Evolutionary conservation across 1,140 invertebrate genomes (phyloP).

Genomic region (Latrodectus geometricus): DNA sequence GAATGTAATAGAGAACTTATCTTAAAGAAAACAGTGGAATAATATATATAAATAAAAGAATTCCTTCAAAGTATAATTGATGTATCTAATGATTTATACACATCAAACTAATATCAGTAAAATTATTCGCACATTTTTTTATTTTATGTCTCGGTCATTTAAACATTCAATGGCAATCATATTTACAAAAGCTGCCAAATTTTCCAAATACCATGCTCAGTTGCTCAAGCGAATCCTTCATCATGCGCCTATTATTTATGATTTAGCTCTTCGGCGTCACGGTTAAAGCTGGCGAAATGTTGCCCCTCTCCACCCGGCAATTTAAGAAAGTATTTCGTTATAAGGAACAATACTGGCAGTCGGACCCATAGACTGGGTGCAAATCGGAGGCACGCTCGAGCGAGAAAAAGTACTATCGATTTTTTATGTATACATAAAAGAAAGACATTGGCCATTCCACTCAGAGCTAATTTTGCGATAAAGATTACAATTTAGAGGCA

Average conservation of each 20-base stretch:
- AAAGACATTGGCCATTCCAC: constrained; percentile 29
- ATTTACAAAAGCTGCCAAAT: neutral
- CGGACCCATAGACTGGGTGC: neutral
- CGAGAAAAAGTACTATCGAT: constrained; percentile 17
- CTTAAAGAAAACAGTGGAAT: no score
- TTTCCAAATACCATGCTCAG: neutral
- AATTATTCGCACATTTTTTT: neutral
- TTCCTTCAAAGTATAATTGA: no score
- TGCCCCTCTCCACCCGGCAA: neutral
- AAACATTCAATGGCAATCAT: neutral
- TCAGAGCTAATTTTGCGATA: neutral
- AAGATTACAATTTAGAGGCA: neutral
- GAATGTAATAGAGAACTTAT: no score
- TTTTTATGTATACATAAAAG: neutral
- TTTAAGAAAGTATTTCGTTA: neutral
- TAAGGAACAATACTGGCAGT: constrained; percentile 33
- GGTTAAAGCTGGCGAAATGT: constrained; percentile 6
- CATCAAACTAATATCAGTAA: no score
- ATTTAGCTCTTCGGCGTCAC: constrained; percentile 55
- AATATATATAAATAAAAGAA: no score
- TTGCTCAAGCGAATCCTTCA: constrained; percentile 16
- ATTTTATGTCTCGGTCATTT: neutral
- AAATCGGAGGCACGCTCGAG: constrained; percentile 3
- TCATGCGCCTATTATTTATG: constrained; percentile 53
- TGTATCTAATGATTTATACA: no score